Evolutionary conservation across 2,888 invertebrate species (phyloP), one percentile per base, ranked within the genome.

Genomic region (Ptychoptera albimana): DNA sequence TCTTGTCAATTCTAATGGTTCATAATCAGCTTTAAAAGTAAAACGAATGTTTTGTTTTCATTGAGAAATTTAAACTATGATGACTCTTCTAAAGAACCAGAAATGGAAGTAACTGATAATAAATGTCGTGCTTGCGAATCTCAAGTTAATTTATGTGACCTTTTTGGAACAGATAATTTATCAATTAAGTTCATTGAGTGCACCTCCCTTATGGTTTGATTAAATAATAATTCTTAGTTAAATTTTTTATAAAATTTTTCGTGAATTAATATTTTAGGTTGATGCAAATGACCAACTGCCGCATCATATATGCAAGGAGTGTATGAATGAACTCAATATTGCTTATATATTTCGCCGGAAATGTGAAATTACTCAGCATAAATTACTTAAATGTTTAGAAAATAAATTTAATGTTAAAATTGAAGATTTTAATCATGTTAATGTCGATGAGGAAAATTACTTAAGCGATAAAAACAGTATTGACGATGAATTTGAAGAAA

Each of bases 311-410:
- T 54, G 54, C 32, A 34, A 35, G 5, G 12, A 34, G 7, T 54
- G 54, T 42, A 16, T 44, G 2, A 16, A 45, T 30, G 48, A 49
- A 35, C 43, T 54, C 12, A 46, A 50, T 38, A 36, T 45, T n/a
- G 46, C 51, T 2, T 52, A 52, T 40, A 48, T 48, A 35, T 54
- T 54, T 38, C 51, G 49, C 44, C 42, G 47, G 2, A 47, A 49
- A 43, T 53, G 53, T 37, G 52, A 54, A 42, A 43, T 37, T 14
- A 53, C 49, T 12, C 48, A 53, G 13, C 30, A 45, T 31, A 49
- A 46, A 30, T 39, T 51, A 32, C 42, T 14, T 15, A 11, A 11
- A 32, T 9, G 11, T 11, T 11, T 11, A 32, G 9, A 32, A 9
- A 32, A 32, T 11, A 11, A 32, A 7, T 7, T 23, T 5, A 7